These are phyloP conservation scores for Camponotus pennsylvanicus DNA, from an alignment of 1,140 invertebrate genomes.

Conservation along the genomic window DNA sequence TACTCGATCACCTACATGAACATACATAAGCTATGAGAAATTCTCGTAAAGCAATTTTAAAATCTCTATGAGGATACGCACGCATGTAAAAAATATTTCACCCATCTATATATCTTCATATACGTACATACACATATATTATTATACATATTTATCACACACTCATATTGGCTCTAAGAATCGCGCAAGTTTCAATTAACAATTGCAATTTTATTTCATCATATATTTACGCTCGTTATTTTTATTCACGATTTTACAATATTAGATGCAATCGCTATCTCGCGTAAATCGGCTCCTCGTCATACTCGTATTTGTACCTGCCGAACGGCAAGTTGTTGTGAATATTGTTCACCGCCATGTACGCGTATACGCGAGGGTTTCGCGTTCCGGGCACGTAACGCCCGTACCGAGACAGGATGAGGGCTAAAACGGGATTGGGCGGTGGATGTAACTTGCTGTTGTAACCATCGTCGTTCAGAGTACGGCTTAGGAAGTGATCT, in stretches of 20 bases:
- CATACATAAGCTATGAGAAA: background rate
- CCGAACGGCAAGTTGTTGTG: slow-evolving; percentile 89
- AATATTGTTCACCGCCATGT: slow-evolving; percentile 88
- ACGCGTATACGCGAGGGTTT: slow-evolving; percentile 87
- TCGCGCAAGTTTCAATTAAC: background rate
- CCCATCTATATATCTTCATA: background rate
- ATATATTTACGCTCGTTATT: background rate
- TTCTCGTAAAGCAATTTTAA: background rate
- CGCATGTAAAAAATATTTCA: background rate
- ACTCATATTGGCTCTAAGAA: background rate
- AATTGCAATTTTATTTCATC: background rate
- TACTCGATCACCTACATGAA: background rate
- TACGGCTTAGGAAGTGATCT: slow-evolving; percentile 74
- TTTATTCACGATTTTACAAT: background rate
- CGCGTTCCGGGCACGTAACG: slow-evolving; percentile 85
- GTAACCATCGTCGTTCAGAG: slow-evolving; percentile 77
- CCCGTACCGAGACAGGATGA: slow-evolving; percentile 88
- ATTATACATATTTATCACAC: background rate
- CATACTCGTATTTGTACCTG: slow-evolving; percentile 85
- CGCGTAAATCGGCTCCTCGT: slow-evolving; percentile 61
- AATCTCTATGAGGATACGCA: background rate
- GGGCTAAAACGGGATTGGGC: slow-evolving; percentile 87
- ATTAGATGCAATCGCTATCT: slow-evolving; percentile 26
- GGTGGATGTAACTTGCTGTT: slow-evolving; percentile 87
- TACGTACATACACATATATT: too few relatives aligned